These are phyloP conservation scores for Homalodisca vitripennis DNA, from an alignment of 1,140 invertebrate genomes.

Conservation along the genomic window DNA sequence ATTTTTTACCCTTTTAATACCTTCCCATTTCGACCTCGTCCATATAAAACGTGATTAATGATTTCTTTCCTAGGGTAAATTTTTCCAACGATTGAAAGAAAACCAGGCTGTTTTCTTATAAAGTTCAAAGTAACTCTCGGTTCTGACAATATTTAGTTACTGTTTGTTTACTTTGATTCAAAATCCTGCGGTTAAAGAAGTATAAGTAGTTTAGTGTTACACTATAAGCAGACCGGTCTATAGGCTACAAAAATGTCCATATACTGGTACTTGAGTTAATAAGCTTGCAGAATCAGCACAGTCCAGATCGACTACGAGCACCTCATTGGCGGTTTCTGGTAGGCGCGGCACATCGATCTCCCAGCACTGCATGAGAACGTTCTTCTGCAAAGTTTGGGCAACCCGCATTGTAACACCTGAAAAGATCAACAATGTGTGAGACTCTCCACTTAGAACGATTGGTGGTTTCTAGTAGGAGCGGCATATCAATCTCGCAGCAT, in stretches of 20 bases:
- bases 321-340: neutral
- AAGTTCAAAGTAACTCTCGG: neutral
- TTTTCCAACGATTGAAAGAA: too few relatives aligned
- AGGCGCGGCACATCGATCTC: neutral
- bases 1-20: too few relatives aligned
- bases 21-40: too few relatives aligned
- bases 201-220: neutral
- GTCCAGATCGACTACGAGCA: neutral
- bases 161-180: neutral
- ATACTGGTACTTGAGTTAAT: neutral
- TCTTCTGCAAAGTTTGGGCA: neutral
- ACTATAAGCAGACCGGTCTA: neutral
- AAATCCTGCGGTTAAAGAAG: neutral
- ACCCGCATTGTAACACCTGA: neutral
- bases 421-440: too few relatives aligned
- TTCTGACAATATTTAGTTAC: neutral
- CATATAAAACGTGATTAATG: too few relatives aligned
- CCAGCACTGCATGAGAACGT: conserved; percentile 10
- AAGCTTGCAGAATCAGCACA: neutral
- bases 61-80: too few relatives aligned
- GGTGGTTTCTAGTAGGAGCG: too few relatives aligned
- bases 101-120: neutral
- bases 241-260: neutral
- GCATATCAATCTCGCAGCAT: neutral
- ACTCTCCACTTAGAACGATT: too few relatives aligned